A percentile compares a stretch with the other conserved stretches of the same genome.
Conservation (phyloP, 2,113 vertebrate species). For the Daubentonia madagascariensis region DNA sequence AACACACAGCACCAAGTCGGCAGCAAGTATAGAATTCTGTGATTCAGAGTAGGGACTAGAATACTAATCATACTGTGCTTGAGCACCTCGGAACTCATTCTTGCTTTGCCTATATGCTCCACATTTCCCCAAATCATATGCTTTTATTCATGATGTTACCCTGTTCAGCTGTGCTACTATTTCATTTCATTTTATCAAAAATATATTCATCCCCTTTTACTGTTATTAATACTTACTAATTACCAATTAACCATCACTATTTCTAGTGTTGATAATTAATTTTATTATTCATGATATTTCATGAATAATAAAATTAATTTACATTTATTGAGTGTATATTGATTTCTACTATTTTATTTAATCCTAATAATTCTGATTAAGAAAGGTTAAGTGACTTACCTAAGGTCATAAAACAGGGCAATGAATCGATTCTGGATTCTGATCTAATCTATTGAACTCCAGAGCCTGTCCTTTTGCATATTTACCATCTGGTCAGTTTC, state of each 20-base stretch:
- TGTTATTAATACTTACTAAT: neutral
- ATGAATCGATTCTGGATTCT: neutral
- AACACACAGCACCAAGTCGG: neutral
- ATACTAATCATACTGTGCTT: no score
- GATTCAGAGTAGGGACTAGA: neutral
- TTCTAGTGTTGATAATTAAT: neutral
- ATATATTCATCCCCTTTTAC: neutral
- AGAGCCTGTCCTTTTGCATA: neutral
- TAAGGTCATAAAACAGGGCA: neutral
- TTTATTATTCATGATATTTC: neutral
- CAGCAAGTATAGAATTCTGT: neutral
- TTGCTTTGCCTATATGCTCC: accelerated
- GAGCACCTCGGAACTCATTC: neutral
- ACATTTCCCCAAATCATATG: neutral
- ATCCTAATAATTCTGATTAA: neutral
- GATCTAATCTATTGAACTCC: neutral
- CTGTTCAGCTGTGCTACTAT: neutral
- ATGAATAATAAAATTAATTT: neutral
- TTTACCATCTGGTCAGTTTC: neutral
- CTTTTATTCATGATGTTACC: neutral
- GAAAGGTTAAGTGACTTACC: neutral
- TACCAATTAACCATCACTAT: neutral
- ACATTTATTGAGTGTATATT: neutral
- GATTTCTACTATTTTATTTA: neutral
- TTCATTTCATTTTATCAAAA: neutral